Conservation (phyloP, 2,888 invertebrate genomes). For the Drosophila subsilvestris region DNA sequence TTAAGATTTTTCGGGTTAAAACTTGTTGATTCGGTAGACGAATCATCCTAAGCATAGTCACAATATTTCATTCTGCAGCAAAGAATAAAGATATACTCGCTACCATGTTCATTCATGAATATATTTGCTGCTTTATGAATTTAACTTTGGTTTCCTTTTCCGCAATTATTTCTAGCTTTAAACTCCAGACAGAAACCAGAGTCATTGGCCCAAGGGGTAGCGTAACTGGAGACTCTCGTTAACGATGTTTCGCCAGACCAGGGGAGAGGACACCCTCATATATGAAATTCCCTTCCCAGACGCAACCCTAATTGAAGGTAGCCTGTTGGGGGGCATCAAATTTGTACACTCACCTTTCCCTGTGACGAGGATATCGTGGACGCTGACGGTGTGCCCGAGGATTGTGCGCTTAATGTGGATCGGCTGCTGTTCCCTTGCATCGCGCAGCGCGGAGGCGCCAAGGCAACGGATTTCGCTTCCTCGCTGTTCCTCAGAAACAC, state of each 20-base stretch:
- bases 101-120: not conserved
- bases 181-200: not conserved
- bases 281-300: not conserved
- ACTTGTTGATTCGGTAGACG: not conserved
- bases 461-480: constrained; percentile 10
- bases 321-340: not conserved
- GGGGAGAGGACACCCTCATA: not conserved
- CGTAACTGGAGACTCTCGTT: not conserved
- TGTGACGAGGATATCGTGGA: constrained; percentile 81
- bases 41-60: too few relatives aligned
- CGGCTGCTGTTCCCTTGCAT: constrained; percentile 82
- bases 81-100: too few relatives aligned
- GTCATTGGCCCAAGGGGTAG: not conserved
- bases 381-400: constrained; percentile 82
- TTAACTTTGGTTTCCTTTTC: not conserved
- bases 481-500: constrained; percentile 1
- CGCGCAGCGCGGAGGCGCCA: constrained; percentile 54
- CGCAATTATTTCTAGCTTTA: not conserved
- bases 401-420: constrained; percentile 82
- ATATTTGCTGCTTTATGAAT: not conserved
- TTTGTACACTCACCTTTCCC: constrained; percentile 76
- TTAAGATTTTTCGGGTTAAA: not conserved
- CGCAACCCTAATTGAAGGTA: not conserved
- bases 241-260: not conserved
- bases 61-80: too few relatives aligned